phyloP scores from a whole-genome alignment of 1,140 invertebrate genomes.

The Rhagoletis pomonella region DNA sequence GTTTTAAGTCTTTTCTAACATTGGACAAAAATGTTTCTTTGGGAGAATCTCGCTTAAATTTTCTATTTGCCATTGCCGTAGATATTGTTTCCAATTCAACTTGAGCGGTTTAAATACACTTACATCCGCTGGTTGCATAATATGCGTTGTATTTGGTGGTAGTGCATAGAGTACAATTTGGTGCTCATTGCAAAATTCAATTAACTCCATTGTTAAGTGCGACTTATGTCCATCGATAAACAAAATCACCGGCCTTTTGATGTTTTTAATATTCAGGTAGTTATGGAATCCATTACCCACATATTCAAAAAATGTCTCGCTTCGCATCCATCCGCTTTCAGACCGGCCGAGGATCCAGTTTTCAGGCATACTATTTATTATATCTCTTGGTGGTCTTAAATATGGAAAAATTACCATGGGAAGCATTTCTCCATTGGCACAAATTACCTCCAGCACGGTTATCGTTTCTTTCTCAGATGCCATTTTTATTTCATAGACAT shows the following conservation, averaged over 20 bases:
- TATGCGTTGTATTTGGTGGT: too few relatives aligned
- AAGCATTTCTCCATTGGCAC: slow-evolving; percentile 58
- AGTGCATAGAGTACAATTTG: slow-evolving; percentile 50
- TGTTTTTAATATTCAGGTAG: background rate
- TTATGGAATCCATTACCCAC: slow-evolving; percentile 41
- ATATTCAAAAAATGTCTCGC: slow-evolving; percentile 53
- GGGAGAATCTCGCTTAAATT: background rate
- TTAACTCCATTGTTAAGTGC: slow-evolving; percentile 18
- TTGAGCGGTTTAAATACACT: too few relatives aligned
- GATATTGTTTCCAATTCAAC: slow-evolving; percentile 23
- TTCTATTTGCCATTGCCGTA: slow-evolving; percentile 14
- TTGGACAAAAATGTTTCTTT: background rate
- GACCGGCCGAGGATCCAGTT: slow-evolving; percentile 57
- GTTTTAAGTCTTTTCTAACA: slow-evolving; percentile 1
- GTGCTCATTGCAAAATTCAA: slow-evolving; percentile 44
- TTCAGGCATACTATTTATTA: slow-evolving; percentile 55
- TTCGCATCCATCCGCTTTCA: background rate
- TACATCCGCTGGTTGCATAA: too few relatives aligned
- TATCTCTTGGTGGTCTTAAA: background rate
- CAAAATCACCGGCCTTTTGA: slow-evolving; percentile 22
- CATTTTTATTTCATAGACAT: slow-evolving; percentile 66
- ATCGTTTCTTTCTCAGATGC: slow-evolving; percentile 70
- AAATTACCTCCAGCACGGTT: slow-evolving; percentile 67
- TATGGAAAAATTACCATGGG: slow-evolving; percentile 62
- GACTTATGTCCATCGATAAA: slow-evolving; percentile 52